These are phyloP conservation scores for Penaeus monodon DNA, from an alignment of 2,888 invertebrate species.

Conservation along the genomic window DNA sequence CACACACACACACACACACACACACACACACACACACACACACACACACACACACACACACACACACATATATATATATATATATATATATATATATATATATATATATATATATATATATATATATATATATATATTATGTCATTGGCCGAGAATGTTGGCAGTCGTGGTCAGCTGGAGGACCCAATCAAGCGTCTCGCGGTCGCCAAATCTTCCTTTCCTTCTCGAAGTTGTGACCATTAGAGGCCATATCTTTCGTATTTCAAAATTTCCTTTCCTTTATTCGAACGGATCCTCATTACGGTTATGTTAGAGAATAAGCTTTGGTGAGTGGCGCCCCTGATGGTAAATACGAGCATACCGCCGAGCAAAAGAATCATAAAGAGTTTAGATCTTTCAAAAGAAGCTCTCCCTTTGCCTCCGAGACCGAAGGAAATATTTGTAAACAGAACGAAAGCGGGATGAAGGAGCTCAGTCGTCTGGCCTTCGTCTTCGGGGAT, in stretches of 20 bases:
- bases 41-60: neutral
- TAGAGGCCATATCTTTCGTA: neutral
- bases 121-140: slow-evolving; percentile 24
- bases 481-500: slow-evolving; percentile 19
- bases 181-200: slow-evolving; percentile 25
- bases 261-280: neutral
- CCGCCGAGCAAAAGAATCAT: no score
- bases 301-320: no score
- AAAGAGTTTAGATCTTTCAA: no score
- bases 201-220: slow-evolving; percentile 5
- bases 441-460: slow-evolving; percentile 21
- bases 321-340: no score
- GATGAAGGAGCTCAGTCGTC: neutral
- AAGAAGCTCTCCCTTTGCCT: no score
- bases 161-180: slow-evolving; percentile 19
- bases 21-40: no score
- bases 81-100: neutral
- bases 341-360: no score
- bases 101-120: slow-evolving; percentile 19
- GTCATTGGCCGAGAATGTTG: neutral
- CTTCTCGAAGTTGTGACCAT: neutral
- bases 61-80: slow-evolving; percentile 5
- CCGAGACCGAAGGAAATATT: slow-evolving; percentile 2
- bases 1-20: no score
- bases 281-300: no score